phyloP scores from a whole-genome alignment of 2,797 vertebrate species.

The Pterois miles region DNA sequence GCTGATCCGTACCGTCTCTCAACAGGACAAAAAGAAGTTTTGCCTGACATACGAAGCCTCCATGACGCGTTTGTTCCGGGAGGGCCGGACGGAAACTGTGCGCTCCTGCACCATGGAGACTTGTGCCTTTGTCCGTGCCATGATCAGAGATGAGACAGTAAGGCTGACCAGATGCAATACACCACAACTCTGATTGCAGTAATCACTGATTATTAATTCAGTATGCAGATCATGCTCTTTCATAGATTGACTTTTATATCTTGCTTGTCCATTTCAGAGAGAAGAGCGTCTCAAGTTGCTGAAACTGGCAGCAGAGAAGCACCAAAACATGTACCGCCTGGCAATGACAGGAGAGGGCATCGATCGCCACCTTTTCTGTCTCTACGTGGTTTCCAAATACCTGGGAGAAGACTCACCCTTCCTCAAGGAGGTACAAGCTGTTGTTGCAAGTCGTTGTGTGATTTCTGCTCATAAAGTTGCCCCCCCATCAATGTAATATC shows the following conservation, averaged over 20 bases:
- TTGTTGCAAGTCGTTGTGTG: not conserved
- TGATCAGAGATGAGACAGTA: constrained; percentile 89
- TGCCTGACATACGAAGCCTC: constrained; percentile 97
- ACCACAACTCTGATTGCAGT: not conserved
- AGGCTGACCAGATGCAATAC: constrained; percentile 29
- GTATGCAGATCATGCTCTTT: not conserved
- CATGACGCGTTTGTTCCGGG: constrained; percentile 96
- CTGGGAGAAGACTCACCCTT: constrained; percentile 94
- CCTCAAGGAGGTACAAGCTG: constrained; percentile 89
- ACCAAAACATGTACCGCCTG: constrained; percentile 91
- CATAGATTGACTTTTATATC: not conserved
- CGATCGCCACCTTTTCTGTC: constrained; percentile 98
- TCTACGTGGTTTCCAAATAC: constrained; percentile 97
- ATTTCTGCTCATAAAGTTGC: not conserved
- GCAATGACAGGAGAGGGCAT: constrained; percentile 95
- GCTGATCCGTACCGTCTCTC: not conserved
- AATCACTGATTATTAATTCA: not conserved
- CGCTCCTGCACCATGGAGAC: constrained; percentile 93
- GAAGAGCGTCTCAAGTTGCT: constrained; percentile 87
- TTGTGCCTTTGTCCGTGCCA: constrained; percentile 88
- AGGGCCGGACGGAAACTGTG: constrained; percentile 96
- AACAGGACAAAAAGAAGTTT: constrained; percentile 95
- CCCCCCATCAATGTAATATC: not conserved
- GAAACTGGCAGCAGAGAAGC: constrained; percentile 86
- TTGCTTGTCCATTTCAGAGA: constrained; percentile 70